Base-by-base conservation (phyloP, 2,113 vertebrate genomes). In the Malurus elegans region DNA sequence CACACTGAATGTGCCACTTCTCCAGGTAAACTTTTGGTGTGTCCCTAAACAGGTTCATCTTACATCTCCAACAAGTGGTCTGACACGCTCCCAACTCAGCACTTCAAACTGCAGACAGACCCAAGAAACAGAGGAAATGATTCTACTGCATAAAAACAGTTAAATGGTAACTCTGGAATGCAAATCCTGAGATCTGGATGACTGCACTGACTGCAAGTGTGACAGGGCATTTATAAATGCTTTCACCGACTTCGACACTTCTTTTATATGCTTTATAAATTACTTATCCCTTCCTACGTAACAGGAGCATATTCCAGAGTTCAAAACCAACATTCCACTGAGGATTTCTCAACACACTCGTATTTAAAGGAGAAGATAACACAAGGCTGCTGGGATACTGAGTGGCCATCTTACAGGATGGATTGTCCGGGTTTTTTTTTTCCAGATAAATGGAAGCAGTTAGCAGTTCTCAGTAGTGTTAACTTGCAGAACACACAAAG, bases 371-470 rank as follows among this genome's bases (percentile, higher is more conserved):
- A 56, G 25, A 50, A 29, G 14, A 19, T 17, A 50, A 42, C 19
- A 53, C 2, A 25, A 20, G 15, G 44, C 25, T 58, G 20, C 19
- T 40, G 38, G 18, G 11, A 42, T 4, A 56, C 20, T 3, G 14
- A 74, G 65, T 3, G 12, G 36, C 18, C 31, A 84, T 6, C 3
- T 18, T 2, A n/a, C 40, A 48, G 40, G 9, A 47, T 0, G 3
- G 40, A n/a, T 1, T 28, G 4, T 6, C 26, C 4, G 25, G 3
- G 3, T 0, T 24, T 31, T 62, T 64, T 67, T 64, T 67, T 67
- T 7, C 31, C 57, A 85, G 66, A 62, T 29, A 57, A 61, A 66
- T 2, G 2, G 34, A 62, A 28, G 8, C 1, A 57, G 29, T 0
- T 8, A 31, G 14, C 24, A 71, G 6, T 17, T 60, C 32, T 42